Evolutionary conservation across 2,797 vertebrate genomes (phyloP), one percentile per base, ranked within the genome.

Genomic region (Arrhamphus sclerolepis): DNA sequence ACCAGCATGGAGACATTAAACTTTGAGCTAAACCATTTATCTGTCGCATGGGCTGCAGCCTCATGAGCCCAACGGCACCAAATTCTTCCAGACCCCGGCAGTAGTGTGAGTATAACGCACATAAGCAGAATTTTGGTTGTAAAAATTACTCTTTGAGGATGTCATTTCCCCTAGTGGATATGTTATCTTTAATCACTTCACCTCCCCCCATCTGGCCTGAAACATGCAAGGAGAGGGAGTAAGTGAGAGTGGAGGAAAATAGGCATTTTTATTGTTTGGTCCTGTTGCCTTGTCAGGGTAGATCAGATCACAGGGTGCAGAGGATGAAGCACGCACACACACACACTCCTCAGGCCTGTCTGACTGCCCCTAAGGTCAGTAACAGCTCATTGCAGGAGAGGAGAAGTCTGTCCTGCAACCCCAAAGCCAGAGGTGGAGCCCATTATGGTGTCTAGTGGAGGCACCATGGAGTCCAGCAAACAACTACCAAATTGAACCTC

Each of bases 191-290:
- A 66, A 67, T 75, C 68, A 70, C 55, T 53, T 70, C 56, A 70
- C 56, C 59, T 73, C 61, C 66, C n/a, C 66, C 64, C 40, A 13
- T 62, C 80, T 57, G 0, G 70, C 69, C 62, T 9, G 34, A 60
- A 70, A 76, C 69, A 28, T 24, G 29, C 47, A 80, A 52, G 65
- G 70, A 75, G 56, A 75, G 49, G 24, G 43, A 75, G 46, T 8
- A 38, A 77, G 55, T n/a, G 41, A 77, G 66, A 39, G 20, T 47
- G 71, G 68, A 65, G 64, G 52, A 80, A 77, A 86, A 85, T 82
- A 80, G 69, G 80, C 70, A 70, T 87, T 84, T 90, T 78, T 83
- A 85, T 89, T 84, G 75, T 86, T 81, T 14, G 6, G 81, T 76
- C 70, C 66, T 78, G 76, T 84, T 84, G 70, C 61, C 69, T 62